Percentiles rank a stretch among this genome's conserved stretches.
These are phyloP conservation scores for Sorex maritimensis DNA, from an alignment of 2,797 vertebrate genomes.

Conservation along the genomic window DNA sequence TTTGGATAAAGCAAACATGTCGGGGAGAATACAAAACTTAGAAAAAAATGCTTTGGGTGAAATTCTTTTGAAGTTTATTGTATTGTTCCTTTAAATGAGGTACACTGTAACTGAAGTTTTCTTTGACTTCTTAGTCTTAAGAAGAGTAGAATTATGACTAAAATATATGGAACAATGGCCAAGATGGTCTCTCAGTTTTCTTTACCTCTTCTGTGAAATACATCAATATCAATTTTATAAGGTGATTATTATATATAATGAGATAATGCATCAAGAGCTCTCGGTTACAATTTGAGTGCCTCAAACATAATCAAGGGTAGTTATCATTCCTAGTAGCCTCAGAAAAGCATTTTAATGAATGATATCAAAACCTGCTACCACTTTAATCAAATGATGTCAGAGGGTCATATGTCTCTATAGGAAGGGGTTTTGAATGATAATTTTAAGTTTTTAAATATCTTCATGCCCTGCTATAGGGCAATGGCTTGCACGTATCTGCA, in stretches of 20 bases:
- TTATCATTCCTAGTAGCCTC: not conserved
- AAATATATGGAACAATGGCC: not conserved
- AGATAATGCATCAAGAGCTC: not conserved
- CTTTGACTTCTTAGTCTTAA: not conserved
- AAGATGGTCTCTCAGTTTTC: not conserved
- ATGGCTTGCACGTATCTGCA: not conserved
- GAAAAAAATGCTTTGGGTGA: not conserved
- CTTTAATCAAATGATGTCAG: not conserved
- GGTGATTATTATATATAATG: not conserved
- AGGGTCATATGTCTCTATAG: not conserved
- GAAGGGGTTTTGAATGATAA: not conserved
- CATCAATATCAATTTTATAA: not conserved
- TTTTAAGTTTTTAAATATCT: not conserved
- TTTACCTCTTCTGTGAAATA: not conserved
- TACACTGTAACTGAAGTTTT: not conserved
- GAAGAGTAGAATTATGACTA: not conserved
- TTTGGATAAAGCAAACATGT: not conserved
- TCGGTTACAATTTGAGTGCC: not conserved
- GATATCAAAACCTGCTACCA: not conserved
- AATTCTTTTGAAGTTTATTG: slow-evolving; percentile 2
- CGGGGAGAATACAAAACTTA: not conserved
- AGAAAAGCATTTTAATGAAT: not conserved
- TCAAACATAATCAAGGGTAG: not conserved
- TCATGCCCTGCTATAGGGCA: not conserved
- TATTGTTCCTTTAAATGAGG: slow-evolving; percentile 6